Evolutionary conservation across 2,888 invertebrate species (phyloP).

Genomic region (Mesorhabditis spiculigera): DNA sequence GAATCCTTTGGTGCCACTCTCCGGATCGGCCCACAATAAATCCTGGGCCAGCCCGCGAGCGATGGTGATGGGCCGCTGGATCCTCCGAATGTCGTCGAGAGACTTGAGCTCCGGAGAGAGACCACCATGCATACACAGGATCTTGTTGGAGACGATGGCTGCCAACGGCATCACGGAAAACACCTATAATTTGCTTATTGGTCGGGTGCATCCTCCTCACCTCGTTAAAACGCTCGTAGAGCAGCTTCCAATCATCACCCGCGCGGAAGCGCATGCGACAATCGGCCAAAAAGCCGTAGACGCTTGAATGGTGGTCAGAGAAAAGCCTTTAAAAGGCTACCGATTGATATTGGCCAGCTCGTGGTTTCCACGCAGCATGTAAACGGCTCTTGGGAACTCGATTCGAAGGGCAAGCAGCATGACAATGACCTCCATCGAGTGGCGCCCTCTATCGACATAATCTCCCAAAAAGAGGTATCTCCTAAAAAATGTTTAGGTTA

Average conservation of each 20-base stretch:
- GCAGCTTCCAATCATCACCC: conserved; percentile 11
- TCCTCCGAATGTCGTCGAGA: conserved; percentile 41
- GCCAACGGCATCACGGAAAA: conserved; percentile 49
- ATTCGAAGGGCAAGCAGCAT: conserved; percentile 39
- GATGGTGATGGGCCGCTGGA: conserved; percentile 27
- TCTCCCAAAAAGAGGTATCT: conserved; percentile 45
- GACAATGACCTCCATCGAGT: conserved; percentile 42
- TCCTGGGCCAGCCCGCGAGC: conserved; percentile 36
- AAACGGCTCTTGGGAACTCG: conserved; percentile 41
- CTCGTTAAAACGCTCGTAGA: conserved; percentile 45
- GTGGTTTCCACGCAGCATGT: conserved; percentile 48
- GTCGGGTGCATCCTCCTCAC: too few relatives aligned
- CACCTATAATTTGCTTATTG: conserved; percentile 12
- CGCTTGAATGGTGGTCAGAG: conserved; percentile 20
- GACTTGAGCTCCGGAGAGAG: conserved; percentile 35
- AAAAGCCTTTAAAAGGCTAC: conserved; percentile 13
- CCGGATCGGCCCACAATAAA: conserved; percentile 45
- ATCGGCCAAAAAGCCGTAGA: conserved; percentile 42
- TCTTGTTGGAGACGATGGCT: conserved; percentile 32
- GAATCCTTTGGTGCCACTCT: conserved; percentile 25
- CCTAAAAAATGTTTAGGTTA: background rate
- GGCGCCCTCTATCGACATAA: conserved; percentile 47
- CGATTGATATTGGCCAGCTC: conserved; percentile 46
- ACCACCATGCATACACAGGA: conserved; percentile 50
- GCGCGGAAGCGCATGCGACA: conserved; percentile 25